A percentile compares a stretch with the other conserved stretches of the same genome.
Conservation (phyloP, 2,888 invertebrate species). For the Limnephilus auricula region DNA sequence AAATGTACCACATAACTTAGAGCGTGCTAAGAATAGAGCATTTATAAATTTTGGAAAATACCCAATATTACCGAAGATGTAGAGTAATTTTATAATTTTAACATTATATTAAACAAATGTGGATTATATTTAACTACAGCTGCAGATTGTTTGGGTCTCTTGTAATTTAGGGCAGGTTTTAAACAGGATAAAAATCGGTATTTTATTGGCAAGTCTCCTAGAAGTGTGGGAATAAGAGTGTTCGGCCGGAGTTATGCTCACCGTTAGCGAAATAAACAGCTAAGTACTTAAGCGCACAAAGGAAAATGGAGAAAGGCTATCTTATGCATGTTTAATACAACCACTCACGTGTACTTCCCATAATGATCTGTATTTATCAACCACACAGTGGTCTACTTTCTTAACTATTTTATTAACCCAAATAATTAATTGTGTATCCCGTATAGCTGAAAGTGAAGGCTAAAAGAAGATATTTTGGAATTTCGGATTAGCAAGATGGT, state of each 20-base stretch:
- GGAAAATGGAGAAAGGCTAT: slow-evolving; percentile 27
- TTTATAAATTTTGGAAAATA: too few relatives aligned
- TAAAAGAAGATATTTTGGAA: background rate
- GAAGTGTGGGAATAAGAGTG: slow-evolving; percentile 9
- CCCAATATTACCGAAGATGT: too few relatives aligned
- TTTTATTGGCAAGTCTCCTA: background rate
- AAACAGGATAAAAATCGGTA: background rate
- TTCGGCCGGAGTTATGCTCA: background rate
- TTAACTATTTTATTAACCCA: background rate
- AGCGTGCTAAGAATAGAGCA: too few relatives aligned
- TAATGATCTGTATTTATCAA: background rate
- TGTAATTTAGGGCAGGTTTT: background rate
- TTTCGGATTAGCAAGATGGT: background rate
- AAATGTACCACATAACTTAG: too few relatives aligned
- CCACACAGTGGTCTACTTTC: background rate
- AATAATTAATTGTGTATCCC: background rate
- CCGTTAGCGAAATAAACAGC: slow-evolving; percentile 6
- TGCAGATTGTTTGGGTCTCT: background rate
- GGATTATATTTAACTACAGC: too few relatives aligned
- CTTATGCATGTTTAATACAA: slow-evolving; percentile 22
- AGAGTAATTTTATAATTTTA: background rate
- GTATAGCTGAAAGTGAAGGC: background rate
- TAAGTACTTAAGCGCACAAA: background rate
- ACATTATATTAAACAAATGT: background rate
- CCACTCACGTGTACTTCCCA: slow-evolving; percentile 16